Conservation (phyloP, 2,797 vertebrate species). For the Knipowitschia caucasica region DNA sequence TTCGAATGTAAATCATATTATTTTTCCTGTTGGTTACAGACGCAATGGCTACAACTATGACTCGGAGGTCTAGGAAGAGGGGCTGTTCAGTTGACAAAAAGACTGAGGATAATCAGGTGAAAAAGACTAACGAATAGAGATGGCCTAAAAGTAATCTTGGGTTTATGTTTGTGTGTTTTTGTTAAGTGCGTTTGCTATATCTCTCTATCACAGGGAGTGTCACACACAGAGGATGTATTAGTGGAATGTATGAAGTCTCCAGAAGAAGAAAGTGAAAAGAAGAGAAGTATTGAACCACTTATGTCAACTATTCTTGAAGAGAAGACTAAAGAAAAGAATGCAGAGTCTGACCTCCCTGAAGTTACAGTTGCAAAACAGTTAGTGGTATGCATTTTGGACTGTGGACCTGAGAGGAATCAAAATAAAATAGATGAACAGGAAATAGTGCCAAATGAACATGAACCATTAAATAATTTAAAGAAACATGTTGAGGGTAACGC, state of each 20-base stretch:
- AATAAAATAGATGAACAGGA: constrained; percentile 10
- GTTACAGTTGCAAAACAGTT: constrained; percentile 12
- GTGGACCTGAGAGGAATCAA: constrained; percentile 5
- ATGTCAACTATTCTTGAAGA: background rate
- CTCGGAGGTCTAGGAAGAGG: constrained; percentile 44
- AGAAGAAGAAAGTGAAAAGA: constrained; percentile 19
- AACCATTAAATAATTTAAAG: background rate
- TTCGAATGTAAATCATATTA: background rate
- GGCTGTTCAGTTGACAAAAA: constrained; percentile 17
- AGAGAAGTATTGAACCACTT: constrained; percentile 15
- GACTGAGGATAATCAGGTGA: constrained; percentile 26
- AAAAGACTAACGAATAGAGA: background rate
- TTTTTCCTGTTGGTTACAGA: constrained; percentile 30
- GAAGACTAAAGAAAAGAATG: constrained; percentile 3
- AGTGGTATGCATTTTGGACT: background rate
- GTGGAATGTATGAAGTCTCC: constrained; percentile 2
- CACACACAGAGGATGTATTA: background rate
- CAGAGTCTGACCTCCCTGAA: constrained; percentile 10
- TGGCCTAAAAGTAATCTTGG: background rate
- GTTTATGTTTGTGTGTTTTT: background rate
- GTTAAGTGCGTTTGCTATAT: background rate
- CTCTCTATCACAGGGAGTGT: constrained; percentile 16
- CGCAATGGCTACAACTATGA: constrained; percentile 23
- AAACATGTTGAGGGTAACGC: background rate
- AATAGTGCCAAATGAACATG: constrained; percentile 5